Conservation (phyloP, 2,888 invertebrate species). For the Cataglyphis livida region DNA sequence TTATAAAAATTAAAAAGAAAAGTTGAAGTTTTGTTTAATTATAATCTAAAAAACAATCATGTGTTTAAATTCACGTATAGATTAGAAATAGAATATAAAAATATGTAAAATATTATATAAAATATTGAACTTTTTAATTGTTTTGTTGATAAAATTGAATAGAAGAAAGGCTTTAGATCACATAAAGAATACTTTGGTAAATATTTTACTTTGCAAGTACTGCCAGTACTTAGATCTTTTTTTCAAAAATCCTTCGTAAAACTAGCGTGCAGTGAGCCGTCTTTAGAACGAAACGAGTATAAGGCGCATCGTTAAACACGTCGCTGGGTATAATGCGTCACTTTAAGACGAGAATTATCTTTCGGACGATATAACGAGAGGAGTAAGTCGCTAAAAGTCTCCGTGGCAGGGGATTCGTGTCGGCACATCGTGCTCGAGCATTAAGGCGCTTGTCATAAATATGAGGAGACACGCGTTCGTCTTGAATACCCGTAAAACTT, state of each 20-base stretch:
- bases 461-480: constrained; percentile 73
- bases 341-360: constrained; percentile 56
- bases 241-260: constrained; percentile 40
- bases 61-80: background rate
- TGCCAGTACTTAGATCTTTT: constrained; percentile 31
- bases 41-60: background rate
- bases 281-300: constrained; percentile 45
- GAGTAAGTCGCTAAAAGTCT: constrained; percentile 50
- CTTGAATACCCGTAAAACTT: constrained; percentile 60
- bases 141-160: background rate
- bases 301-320: constrained; percentile 51
- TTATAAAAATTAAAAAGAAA: background rate
- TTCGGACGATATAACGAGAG: constrained; percentile 44
- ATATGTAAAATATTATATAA: background rate
- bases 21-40: background rate
- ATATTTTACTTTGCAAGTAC: background rate
- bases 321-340: constrained; percentile 48
- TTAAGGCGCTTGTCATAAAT: constrained; percentile 74
- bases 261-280: constrained; percentile 31
- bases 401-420: constrained; percentile 64
- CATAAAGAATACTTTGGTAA: constrained; percentile 12
- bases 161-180: background rate
- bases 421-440: constrained; percentile 68
- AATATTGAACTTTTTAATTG: background rate
- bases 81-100: background rate